phyloP scores from a whole-genome alignment of 2,888 invertebrate species.

The Bruchidius siliquastri region DNA sequence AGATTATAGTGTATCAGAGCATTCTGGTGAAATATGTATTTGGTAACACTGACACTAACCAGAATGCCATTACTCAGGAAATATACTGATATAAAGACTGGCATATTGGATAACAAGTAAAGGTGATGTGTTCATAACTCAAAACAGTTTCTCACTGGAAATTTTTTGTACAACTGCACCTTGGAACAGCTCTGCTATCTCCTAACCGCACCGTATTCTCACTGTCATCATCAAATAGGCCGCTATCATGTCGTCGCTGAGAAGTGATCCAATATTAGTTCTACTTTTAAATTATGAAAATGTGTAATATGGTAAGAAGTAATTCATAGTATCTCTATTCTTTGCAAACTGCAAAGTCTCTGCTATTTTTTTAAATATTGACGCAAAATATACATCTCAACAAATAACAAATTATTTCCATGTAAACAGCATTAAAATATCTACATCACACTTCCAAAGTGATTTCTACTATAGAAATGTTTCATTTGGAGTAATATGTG shows the following conservation, averaged over 20 bases:
- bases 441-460: too few species aligned
- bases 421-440: too few species aligned
- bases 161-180: constrained; percentile 58
- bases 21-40: background rate
- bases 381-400: too few species aligned
- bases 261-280: constrained; percentile 32
- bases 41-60: background rate
- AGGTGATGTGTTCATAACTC: background rate
- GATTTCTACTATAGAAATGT: too few species aligned
- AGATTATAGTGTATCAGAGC: too few species aligned
- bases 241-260: constrained; percentile 72
- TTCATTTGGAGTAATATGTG: background rate
- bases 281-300: too few species aligned
- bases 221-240: constrained; percentile 56
- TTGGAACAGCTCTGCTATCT: constrained; percentile 62
- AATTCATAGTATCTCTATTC: too few species aligned
- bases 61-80: background rate
- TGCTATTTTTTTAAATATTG: too few species aligned
- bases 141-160: background rate
- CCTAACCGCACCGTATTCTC: constrained; percentile 64
- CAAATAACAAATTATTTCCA: too few species aligned
- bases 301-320: too few species aligned
- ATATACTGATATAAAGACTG: background rate
- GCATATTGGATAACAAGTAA: background rate
- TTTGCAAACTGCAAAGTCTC: too few species aligned